Conservation (phyloP, 2,113 vertebrate species). For the Grammomys surdaster region DNA sequence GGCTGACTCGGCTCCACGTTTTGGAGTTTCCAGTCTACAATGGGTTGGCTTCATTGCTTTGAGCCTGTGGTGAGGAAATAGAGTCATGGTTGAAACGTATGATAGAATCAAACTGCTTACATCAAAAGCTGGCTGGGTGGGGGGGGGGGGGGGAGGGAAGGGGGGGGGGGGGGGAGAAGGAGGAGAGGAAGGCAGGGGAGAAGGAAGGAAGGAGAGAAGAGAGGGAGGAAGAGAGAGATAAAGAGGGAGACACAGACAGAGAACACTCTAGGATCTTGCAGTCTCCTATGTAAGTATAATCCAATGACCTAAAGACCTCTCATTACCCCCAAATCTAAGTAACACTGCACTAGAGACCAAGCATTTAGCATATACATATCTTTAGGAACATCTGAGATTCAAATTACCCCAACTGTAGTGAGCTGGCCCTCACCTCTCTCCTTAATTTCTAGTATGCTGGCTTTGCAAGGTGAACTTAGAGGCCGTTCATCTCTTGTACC, state of each 20-base stretch:
- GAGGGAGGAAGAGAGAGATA: background rate
- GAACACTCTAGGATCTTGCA: background rate
- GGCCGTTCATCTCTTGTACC: background rate
- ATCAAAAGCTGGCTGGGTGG: background rate
- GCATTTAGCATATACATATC: background rate
- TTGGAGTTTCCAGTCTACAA: background rate
- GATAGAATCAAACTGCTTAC: background rate
- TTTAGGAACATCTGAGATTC: background rate
- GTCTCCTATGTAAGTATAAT: background rate
- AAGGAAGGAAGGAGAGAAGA: too few species aligned
- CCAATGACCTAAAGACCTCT: background rate
- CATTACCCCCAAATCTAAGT: background rate
- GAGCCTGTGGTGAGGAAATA: background rate
- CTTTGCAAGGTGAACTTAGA: background rate
- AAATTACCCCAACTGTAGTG: background rate
- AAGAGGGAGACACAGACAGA: background rate
- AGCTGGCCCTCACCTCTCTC: background rate
- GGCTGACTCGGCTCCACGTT: background rate
- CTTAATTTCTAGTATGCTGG: background rate
- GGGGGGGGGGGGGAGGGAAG: too few species aligned
- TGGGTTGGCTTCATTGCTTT: background rate
- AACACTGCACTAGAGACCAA: background rate
- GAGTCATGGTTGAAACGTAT: background rate
- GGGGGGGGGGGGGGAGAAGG: accelerated
- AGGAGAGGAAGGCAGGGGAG: too few species aligned